Evolutionary conservation across 1,140 invertebrate genomes (phyloP), one percentile per base, ranked within the genome.

Genomic region (Drosophila kohkoa): DNA sequence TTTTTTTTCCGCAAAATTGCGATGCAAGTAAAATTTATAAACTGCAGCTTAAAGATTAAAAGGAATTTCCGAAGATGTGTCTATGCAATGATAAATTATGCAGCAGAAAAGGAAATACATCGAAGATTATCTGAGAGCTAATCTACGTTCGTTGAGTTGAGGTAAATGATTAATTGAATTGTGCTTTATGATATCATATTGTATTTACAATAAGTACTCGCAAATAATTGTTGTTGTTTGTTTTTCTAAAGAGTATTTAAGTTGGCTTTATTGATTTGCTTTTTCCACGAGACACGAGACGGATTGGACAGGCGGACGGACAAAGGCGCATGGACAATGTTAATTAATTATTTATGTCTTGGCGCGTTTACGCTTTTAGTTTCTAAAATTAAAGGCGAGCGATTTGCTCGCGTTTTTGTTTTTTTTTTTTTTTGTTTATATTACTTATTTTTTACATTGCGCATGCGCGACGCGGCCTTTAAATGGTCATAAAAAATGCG

Each of bases 301-400:
- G 46, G 35, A 10, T 38, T 38, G 35, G 10, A 7, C 35, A 38
- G 35, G n/a, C 41, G 41, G 13, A 11, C 51, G 13, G 5, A 10
- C 51, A 15, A 15, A 32, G n/a, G 7, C 59, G 35, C 28, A 48
- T 28, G 35, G 64, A 13, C 16, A 46, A 16, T 45, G 4, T 68
- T 75, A 75, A 86, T 85, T 86, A 75, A 82, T 79, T 85, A 86
- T 85, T 77, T 85, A 85, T 77, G 69, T 81, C 43, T 78, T 66
- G 76, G 75, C 71, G 79, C 66, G 74, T 76, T 82, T 64, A 86
- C 78, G 82, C 70, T 78, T 81, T 75, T 66, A 70, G 82, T 86
- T 85, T 85, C 81, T 75, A 75, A 57, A 85, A 85, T 59, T 55
- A 66, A 69, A 65, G n/a, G n/a, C 66, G 68, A 71, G 79, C 75